These are phyloP conservation scores for Biston betularia DNA, from an alignment of 2,888 invertebrate genomes.

Conservation along the genomic window DNA sequence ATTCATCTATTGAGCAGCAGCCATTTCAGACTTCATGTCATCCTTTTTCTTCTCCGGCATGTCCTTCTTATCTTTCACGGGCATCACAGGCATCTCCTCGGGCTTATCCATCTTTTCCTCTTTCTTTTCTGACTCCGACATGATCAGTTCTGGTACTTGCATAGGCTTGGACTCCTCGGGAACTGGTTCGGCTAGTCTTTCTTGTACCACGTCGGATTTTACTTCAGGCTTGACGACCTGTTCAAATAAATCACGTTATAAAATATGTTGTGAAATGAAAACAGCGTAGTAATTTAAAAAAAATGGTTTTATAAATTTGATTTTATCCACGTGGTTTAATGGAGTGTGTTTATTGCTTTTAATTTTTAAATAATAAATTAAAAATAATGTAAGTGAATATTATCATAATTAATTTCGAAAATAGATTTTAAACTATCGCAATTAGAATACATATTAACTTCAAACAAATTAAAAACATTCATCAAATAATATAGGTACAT, in stretches of 20 bases:
- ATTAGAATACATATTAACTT: no score
- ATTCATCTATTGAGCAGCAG: slow-evolving; percentile 34
- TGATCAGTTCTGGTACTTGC: slow-evolving; percentile 77
- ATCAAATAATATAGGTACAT: no score
- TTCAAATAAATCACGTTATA: not conserved
- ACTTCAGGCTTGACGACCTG: slow-evolving; percentile 54
- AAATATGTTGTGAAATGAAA: not conserved
- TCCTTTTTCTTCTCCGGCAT: slow-evolving; percentile 43
- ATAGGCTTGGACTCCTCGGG: slow-evolving; percentile 60
- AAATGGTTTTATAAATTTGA: no score
- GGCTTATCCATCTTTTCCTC: slow-evolving; percentile 59
- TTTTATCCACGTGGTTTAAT: no score
- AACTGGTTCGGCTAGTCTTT: slow-evolving; percentile 54
- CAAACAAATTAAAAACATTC: no score
- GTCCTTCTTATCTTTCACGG: slow-evolving; percentile 33
- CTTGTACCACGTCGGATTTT: slow-evolving; percentile 56
- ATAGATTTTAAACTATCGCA: no score
- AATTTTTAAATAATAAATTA: no score
- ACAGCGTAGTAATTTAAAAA: no score
- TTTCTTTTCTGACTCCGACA: slow-evolving; percentile 71
- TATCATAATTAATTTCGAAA: no score
- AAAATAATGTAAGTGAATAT: no score
- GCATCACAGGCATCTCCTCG: slow-evolving; percentile 48
- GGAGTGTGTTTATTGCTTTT: no score
- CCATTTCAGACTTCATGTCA: slow-evolving; percentile 40